Base-by-base conservation (phyloP, 2,797 vertebrate genomes). In the Percopsis omiscomaycus region DNA sequence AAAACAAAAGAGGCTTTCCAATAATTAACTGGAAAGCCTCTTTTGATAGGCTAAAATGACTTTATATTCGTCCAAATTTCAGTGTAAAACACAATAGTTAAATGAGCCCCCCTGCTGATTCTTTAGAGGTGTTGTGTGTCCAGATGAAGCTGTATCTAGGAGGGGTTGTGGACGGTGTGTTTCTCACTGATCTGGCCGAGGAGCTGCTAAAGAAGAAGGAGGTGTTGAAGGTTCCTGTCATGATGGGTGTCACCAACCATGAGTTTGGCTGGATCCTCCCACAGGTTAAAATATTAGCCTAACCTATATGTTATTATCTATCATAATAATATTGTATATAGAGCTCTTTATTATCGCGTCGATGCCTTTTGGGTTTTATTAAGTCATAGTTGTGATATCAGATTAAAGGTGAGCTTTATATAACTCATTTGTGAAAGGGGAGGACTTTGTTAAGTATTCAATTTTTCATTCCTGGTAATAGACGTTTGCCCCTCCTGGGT, bases 221-320 rank as follows among this genome's bases (percentile, higher is more conserved):
- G 28, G 87, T 92, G 51, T 50, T 89, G 45, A 76, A 80, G n/a
- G 59, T 95, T 16, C 92, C 94, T 0, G 89, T 93, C 46, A 80
- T 94, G 72, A 69, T 93, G 45, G 93, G 93, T 32, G 81, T 92
- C 45, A 94, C 91, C 61, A 93, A 93, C 73, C 89, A 94, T 3
- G 93, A 95, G 77, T 94, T 92, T 80, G 93, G 93, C 59, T 95
- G 91, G 91, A 77, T 92, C 22, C 67, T 95, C 13, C 82, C 92
- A 68, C 52, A 79, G 90, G 94, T 93, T 66, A 82, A 58, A 51
- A 28, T 52, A 22, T 13, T 52, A 6, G 32, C 32, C 32, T 37
- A 22, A 22, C 22, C 22, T 22, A 22, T 22, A 22, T 22, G 22
- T 22, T 22, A 22, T 22, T 22, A 22, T 22, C 22, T 22, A 22